Base-by-base conservation (phyloP, 2,113 vertebrate species). In the Rhabdornis inornatus region DNA sequence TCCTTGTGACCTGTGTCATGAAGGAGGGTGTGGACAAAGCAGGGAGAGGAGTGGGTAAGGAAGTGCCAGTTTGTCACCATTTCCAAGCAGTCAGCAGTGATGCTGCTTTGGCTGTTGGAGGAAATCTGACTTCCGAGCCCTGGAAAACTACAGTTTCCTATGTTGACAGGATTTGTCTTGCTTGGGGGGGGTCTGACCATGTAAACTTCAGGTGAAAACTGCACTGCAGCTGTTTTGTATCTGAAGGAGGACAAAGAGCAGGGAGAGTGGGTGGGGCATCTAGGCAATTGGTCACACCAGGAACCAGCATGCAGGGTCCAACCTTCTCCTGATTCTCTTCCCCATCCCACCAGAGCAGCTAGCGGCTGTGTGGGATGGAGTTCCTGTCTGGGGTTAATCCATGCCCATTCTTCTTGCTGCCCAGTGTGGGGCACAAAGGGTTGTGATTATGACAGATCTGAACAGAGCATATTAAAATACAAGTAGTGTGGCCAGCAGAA, bases 191-290 rank as follows among this genome's bases (percentile, higher is more conserved):
- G 13, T 53, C 10, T 69, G 39, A 16, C 31, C 5, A 1, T 7
- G 5, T 21, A 40, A 30, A 21, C 15, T 40, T 53, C 24, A n/a
- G 50, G 24, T 69, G 55, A 64, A 60, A 64, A 63, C n/a, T 39
- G 28, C 5, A 6, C 39, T 59, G 57, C 16, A 52, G 15, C 10
- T 56, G 23, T 49, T 66, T 71, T 15, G n/a, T 45, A 0, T 24
- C 24, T 47, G 44, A 63, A 65, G 82, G n/a, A 55, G n/a, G 35
- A 3, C 0, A 1, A 61, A 39, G 78, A 47, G 24, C 10, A 56
- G 59, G 49, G 40, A 47, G 33, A 22, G 4, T 19, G 15, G 3
- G 2, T 19, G 19, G 3, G 5, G 16, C 9, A 1, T 25, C 15
- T 25, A 30, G n/a, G 37, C 47, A 28, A 6, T 15, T 47, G n/a